phyloP scores from a whole-genome alignment of 2,888 invertebrate species.

The Lithodes maja region DNA sequence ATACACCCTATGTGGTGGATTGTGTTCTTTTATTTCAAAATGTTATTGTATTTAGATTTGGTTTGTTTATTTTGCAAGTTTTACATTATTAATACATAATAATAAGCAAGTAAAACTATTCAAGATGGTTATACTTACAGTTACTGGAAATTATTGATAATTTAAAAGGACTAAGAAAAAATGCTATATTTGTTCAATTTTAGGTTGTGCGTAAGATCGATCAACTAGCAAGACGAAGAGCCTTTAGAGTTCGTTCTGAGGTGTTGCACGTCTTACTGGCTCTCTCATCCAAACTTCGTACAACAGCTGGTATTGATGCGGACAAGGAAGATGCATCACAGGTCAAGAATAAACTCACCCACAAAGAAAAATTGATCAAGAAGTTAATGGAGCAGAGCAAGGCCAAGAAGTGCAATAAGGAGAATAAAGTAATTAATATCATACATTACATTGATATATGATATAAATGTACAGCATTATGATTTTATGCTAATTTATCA shows the following conservation, averaged over 20 bases:
- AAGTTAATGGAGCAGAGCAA: conserved; percentile 43
- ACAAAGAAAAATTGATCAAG: conserved; percentile 45
- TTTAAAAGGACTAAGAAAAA: too few species aligned
- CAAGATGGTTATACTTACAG: too few species aligned
- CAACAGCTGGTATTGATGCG: conserved; percentile 32
- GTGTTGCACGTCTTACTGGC: conserved; percentile 29
- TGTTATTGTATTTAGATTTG: too few species aligned
- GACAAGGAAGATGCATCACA: conserved; percentile 15
- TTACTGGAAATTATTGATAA: too few species aligned
- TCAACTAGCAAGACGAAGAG: conserved; percentile 46
- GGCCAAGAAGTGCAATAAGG: conserved; percentile 51
- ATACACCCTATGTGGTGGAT: too few species aligned
- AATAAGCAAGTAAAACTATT: too few species aligned
- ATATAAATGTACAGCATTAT: too few species aligned
- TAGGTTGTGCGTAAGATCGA: conserved; percentile 55
- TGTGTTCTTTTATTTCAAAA: too few species aligned
- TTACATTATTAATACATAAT: too few species aligned
- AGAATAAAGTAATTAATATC: not conserved
- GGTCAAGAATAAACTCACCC: conserved; percentile 36
- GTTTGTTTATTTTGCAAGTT: too few species aligned
- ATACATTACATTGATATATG: too few species aligned
- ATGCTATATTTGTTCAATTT: conserved; percentile 32
- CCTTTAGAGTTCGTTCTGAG: conserved; percentile 52
- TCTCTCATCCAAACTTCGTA: conserved; percentile 46
- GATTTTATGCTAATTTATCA: too few species aligned